Base-by-base conservation (phyloP, 2,888 invertebrate genomes). In the Podotricha telesiphe region DNA sequence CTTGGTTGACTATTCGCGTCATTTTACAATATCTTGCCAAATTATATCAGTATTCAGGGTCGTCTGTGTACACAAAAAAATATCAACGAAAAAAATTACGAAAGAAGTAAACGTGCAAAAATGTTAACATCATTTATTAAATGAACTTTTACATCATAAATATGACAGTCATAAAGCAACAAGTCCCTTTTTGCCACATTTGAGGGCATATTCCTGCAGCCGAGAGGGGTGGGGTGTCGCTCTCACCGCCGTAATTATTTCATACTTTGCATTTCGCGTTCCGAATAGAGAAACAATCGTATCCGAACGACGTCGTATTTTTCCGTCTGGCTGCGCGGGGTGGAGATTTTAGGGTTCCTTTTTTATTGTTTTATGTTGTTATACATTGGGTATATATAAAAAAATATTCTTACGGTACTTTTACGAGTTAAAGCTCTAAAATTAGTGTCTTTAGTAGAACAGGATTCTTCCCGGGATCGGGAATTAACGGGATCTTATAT, bases 141-240 rank as follows among this genome's bases (percentile, higher is more conserved):
- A 83, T 81, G 81, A 80, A 82, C 80, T 82, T 80, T 80, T 79
- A 78, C 76, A 69, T 69, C 81, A 77, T 81, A 85, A 85, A 85
- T 85, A 82, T 84, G 86, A 83, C 85, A 82, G 80, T 86, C 87
- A 89, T 86, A 88, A 88, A 90, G 91, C 91, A 91, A 91, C 91
- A 91, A 91, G 90, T 91, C 80, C 82, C 82, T 86, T 86, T 87
- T 87, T 86, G 82, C 82, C 85, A 86, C 86, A 85, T 88, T 86
- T 85, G 83, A 79, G 85, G 83, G 80, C 82, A 83, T 85, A 82
- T 84, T 83, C 83, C 68, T 71, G 73, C 73, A 71, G 64, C 70
- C 34, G 70, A 69, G 73, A 67, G 34, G 73, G 67, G 62, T 47
- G 61, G 47, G 20, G 65, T 84, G 85, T 85, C 83, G 84, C 80